Evolutionary conservation across 2,113 vertebrate species (phyloP).

Genomic region (Abramis brama): DNA sequence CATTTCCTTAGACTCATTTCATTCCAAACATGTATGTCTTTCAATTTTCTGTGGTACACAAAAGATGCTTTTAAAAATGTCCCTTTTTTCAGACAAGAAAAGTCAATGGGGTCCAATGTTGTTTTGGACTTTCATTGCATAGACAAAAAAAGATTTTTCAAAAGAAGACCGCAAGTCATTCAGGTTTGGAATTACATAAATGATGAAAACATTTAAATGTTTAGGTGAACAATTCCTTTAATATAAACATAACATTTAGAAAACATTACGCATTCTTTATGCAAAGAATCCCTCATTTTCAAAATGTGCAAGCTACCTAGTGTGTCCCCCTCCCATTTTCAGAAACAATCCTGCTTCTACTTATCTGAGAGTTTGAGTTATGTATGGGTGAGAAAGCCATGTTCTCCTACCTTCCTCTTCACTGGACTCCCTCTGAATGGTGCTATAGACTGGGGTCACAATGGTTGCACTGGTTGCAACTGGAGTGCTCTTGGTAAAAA

Average conservation of each 20-base stretch:
- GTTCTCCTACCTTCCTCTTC: constrained; percentile 78
- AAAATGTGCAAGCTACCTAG: not conserved
- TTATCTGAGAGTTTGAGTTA: not conserved
- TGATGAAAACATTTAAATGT: not conserved
- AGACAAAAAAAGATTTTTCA: not conserved
- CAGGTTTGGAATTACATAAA: not conserved
- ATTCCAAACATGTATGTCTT: not conserved
- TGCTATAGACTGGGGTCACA: constrained; percentile 73
- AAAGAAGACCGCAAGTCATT: not conserved
- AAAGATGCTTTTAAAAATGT: not conserved
- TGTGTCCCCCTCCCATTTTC: not conserved
- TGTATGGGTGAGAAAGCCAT: not conserved
- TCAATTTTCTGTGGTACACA: not conserved
- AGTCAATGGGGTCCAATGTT: not conserved
- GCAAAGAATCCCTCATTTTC: not conserved
- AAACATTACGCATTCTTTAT: not conserved
- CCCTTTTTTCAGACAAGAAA: not conserved
- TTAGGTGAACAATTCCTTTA: not conserved
- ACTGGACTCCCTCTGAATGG: constrained; percentile 78
- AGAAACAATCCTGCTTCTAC: not conserved
- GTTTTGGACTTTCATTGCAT: not conserved
- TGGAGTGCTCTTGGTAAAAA: constrained; percentile 91
- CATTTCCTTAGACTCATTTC: not conserved
- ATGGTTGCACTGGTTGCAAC: constrained; percentile 73
- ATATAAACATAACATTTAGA: not conserved